Conservation (phyloP, 2,113 vertebrate species). For the Thryonomys swinderianus region DNA sequence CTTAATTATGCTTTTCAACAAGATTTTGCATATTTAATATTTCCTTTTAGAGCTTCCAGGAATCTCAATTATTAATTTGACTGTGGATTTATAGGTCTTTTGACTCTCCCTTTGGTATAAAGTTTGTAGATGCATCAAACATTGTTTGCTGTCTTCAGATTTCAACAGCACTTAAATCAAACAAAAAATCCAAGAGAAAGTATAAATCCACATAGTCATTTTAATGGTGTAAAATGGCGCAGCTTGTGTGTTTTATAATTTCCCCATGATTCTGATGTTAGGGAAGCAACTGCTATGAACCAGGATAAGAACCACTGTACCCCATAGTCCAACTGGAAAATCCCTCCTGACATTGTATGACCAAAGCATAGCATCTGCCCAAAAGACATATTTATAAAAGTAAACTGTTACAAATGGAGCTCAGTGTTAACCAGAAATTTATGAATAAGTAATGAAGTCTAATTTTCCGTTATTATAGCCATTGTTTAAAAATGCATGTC, state of each 20-base stretch:
- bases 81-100: constrained; percentile 83
- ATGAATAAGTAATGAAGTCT: constrained; percentile 89
- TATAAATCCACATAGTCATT: not conserved
- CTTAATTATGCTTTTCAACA: constrained; percentile 87
- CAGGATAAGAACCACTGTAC: not conserved
- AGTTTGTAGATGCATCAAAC: constrained; percentile 86
- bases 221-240: not conserved
- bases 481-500: constrained; percentile 90
- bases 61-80: constrained; percentile 87
- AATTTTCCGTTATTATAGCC: constrained; percentile 89
- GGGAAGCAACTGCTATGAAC: not conserved
- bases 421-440: constrained; percentile 85
- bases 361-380: constrained; percentile 74
- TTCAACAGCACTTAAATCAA: constrained; percentile 61
- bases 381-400: constrained; percentile 82
- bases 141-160: constrained; percentile 80
- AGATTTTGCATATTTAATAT: constrained; percentile 89
- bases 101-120: constrained; percentile 83
- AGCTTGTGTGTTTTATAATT: not conserved
- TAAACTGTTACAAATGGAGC: constrained; percentile 78
- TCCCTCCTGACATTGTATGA: constrained; percentile 40
- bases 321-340: constrained; percentile 16
- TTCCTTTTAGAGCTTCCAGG: constrained; percentile 86
- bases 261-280: not conserved
- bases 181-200: constrained; percentile 66